Base-by-base conservation (phyloP, 2,797 vertebrate species). In the Tadarida brasiliensis region DNA sequence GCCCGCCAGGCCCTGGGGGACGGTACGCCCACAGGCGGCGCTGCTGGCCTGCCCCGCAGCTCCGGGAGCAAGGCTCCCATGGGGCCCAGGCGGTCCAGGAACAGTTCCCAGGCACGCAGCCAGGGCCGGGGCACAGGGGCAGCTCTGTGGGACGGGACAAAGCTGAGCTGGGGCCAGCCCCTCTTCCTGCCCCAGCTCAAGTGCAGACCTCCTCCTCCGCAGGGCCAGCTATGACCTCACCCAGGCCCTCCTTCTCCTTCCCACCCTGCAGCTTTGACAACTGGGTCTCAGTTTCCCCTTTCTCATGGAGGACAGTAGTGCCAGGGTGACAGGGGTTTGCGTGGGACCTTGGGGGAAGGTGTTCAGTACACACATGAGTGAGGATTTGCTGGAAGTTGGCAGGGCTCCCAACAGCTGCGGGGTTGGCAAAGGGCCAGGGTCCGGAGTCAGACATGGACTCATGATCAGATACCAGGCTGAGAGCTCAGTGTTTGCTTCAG, bases 31-130 rank as follows among this genome's bases (percentile, higher is more conserved):
- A 97, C 44, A 99, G 97, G 39, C 99, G 99, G 84, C 98, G 98
- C 97, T 99, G 99, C 97, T 99, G 99, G 9, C 99, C 99, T 1
- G 98, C 99, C 0, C 99, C 99, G 0, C 99, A 99, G 80, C 99
- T 99, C 12, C 99, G 98, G 0, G 99, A 99, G 67, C 99, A 99
- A 0, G 96, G 73, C 5, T 95, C 97, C 99, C 99, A 99, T 0
- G 96, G 97, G 0, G 97, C 99, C 99, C 99, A 99, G 16, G 97
- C 80, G 0, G 98, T 99, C 99, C 99, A 99, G 0, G 99, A 98
- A 83, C 99, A 99, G 98, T 99, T 99, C 92, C 96, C 98, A 0
- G 57, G 71, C 0, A 39, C 89, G 9, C 99, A 99, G 33, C 95
- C 98, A 0, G 97, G 87, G 0, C 98, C 98, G 0, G 84, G 56